These are phyloP conservation scores for Gila robusta DNA, from an alignment of 2,797 vertebrate genomes.

Conservation along the genomic window DNA sequence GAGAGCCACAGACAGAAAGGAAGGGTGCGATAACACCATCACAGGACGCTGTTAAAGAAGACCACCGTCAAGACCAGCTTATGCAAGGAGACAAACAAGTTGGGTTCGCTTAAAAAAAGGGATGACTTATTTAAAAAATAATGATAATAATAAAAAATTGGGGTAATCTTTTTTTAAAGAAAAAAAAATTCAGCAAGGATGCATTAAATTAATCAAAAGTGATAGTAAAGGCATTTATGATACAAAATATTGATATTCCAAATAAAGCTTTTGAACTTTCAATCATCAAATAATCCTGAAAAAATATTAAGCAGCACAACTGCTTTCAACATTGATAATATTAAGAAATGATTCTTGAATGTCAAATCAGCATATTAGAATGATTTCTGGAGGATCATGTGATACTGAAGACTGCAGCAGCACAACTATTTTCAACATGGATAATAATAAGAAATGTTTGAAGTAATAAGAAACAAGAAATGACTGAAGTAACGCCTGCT, in stretches of 20 bases:
- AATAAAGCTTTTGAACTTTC: background rate
- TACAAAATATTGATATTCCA: background rate
- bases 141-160: no score
- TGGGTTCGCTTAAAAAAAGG: background rate
- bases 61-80: background rate
- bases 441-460: background rate
- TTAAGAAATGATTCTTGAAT: background rate
- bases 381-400: no score
- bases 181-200: no score
- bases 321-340: background rate
- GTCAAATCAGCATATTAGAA: no score
- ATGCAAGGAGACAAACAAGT: background rate
- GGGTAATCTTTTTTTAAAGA: background rate
- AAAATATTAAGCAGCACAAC: background rate
- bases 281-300: background rate
- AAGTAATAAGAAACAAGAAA: no score
- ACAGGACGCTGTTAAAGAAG: slow-evolving; percentile 7
- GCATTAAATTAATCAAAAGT: background rate
- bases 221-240: background rate
- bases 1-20: slow-evolving; percentile 1
- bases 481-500: background rate
- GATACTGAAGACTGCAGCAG: background rate
- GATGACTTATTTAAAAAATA: background rate
- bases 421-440: background rate
- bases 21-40: background rate